These are phyloP conservation scores for Aspiorhynchus laticeps DNA, from an alignment of 2,113 vertebrate species.

Conservation along the genomic window DNA sequence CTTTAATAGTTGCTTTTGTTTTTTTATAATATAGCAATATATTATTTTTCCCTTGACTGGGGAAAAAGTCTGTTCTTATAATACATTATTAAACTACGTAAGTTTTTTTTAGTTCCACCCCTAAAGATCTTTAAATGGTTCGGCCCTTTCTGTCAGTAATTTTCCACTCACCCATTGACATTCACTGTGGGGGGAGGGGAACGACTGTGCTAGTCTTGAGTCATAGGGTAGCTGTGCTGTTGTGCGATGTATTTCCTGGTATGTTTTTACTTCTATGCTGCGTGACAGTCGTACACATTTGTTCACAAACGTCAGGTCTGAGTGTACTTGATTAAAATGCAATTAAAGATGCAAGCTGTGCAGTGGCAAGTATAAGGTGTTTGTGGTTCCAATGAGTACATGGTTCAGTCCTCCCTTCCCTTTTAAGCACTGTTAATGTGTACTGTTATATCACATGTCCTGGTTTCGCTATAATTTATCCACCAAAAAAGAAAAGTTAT, in stretches of 20 bases:
- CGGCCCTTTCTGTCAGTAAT: constrained; percentile 43
- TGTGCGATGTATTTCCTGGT: constrained; percentile 3
- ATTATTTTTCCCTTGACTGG: neutral
- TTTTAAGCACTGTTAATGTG: neutral
- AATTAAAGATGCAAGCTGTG: neutral
- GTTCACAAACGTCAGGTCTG: neutral
- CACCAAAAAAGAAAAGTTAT: neutral
- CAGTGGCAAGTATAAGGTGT: neutral
- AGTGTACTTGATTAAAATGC: neutral
- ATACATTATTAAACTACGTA: neutral
- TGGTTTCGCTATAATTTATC: neutral
- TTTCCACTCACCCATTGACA: constrained; percentile 54
- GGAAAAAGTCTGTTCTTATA: neutral
- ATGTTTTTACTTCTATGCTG: neutral
- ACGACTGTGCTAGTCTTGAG: constrained; percentile 36
- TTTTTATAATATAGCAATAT: neutral
- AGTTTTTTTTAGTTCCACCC: constrained; percentile 4
- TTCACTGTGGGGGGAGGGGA: constrained; percentile 54
- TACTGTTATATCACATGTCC: neutral
- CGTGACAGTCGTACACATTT: neutral
- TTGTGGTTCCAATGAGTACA: neutral
- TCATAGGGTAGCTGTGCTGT: constrained; percentile 42
- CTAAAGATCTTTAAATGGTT: constrained; percentile 48
- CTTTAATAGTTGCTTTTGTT: neutral
- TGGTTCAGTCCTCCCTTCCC: neutral